A percentile compares a stretch with the other conserved stretches of the same genome.
phyloP scores from a whole-genome alignment of 2,888 invertebrate genomes.

The Byasa hedistus region DNA sequence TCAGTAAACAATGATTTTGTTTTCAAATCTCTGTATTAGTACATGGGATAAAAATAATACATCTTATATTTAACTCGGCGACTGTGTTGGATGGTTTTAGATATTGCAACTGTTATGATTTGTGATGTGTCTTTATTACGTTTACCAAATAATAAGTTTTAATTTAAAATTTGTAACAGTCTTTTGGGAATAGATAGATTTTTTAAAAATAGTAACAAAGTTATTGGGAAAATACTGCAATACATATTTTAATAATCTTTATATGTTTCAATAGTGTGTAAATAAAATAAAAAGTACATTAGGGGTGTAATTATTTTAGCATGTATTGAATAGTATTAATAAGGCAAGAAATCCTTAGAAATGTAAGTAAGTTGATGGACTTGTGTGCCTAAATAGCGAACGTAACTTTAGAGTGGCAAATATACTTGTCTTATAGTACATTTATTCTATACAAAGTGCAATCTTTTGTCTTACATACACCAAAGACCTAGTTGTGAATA shows the following conservation, averaged over 20 bases:
- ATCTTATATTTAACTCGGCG: neutral
- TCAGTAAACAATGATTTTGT: constrained; percentile 30
- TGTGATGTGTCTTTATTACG: neutral
- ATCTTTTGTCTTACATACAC: neutral
- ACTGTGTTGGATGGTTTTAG: neutral
- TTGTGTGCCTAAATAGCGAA: neutral
- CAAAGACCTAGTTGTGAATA: neutral
- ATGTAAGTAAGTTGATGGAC: neutral
- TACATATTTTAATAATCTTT: too few relatives aligned
- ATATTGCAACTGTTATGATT: neutral
- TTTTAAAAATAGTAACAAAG: too few relatives aligned
- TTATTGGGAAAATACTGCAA: too few relatives aligned
- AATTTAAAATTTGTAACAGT: too few relatives aligned
- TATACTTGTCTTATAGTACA: too few relatives aligned
- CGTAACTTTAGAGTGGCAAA: too few relatives aligned
- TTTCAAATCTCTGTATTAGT: constrained; percentile 21
- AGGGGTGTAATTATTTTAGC: too few relatives aligned
- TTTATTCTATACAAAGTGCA: neutral
- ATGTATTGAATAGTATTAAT: neutral
- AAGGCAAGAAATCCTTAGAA: neutral
- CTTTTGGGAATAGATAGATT: too few relatives aligned
- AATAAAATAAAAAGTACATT: too few relatives aligned
- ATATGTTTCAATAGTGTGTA: too few relatives aligned
- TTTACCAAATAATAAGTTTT: neutral
- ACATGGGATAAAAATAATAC: neutral